phyloP scores from a whole-genome alignment of 2,113 vertebrate species.

The Orycteropus afer region DNA sequence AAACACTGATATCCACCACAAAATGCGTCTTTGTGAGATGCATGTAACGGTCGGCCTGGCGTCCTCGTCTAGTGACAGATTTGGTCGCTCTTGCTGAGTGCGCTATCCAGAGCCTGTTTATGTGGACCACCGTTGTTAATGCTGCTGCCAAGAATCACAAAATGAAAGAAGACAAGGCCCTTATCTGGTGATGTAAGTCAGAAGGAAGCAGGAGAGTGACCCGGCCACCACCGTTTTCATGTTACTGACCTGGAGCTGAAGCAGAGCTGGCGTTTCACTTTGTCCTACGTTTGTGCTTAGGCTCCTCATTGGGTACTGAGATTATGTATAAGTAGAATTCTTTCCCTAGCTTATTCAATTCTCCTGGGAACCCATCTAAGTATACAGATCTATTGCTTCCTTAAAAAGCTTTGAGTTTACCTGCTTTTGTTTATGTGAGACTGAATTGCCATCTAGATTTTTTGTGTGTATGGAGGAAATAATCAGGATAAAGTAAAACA shows the following conservation, averaged over 20 bases:
- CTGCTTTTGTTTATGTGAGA: conserved; percentile 2
- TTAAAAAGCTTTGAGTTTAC: conserved; percentile 38
- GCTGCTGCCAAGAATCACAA: background rate
- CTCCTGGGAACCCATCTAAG: background rate
- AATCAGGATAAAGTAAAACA: background rate
- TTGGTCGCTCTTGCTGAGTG: background rate
- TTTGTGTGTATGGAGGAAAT: background rate
- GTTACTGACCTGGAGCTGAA: background rate
- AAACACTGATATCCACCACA: background rate
- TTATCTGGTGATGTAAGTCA: background rate
- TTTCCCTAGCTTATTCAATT: background rate
- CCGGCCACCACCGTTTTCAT: background rate
- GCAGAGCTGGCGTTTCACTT: background rate
- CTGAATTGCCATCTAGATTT: background rate
- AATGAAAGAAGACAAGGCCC: background rate
- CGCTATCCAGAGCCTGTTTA: background rate
- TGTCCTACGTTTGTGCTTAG: background rate
- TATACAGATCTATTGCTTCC: background rate
- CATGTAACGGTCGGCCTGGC: background rate
- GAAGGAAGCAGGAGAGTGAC: background rate
- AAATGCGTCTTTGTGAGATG: background rate
- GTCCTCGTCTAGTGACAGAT: background rate
- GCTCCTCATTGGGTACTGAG: background rate
- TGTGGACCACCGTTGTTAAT: background rate
- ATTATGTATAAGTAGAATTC: conserved; percentile 11